Evolutionary conservation across 2,888 invertebrate genomes (phyloP), one percentile per base, ranked within the genome.

Genomic region (Eristalinus sepulchralis): DNA sequence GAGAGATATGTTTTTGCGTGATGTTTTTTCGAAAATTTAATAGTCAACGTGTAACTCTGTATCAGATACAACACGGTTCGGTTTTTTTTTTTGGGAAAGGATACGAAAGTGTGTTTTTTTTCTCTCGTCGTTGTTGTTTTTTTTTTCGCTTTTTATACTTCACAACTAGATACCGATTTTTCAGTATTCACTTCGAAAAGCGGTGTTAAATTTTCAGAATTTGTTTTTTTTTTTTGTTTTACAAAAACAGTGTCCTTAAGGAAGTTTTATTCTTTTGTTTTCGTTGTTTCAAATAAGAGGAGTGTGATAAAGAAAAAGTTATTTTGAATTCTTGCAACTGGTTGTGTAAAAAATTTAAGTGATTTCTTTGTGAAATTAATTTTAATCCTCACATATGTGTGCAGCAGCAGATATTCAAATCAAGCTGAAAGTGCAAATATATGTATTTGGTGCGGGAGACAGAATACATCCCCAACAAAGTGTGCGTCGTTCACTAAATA

Each of bases 91-190:
- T 75, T 71, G 27, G 59, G 33, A 27, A 59, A 20, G 31, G 27
- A 59, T 66, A 72, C 57, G 34, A 67, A 79, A 62, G 11, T 67
- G 62, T 67, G 20, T 60, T 62, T 36, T 9, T 27, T 27, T 27
- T 27, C 5, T 2, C 27, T 27, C 27, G 27, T 27, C 27, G 27
- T 27, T 27, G 27, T 27, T 27, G 5, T 27, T 27, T 27, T 82
- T 31, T 68, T 75, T 20, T 31, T 24, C 20, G 3, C 13, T 67
- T 8, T 33, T 27, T 39, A 39, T 6, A 27, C 36, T 34, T 34
- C 66, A 31, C n/a, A 72, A 66, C 59, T 66, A 77, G 82, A 82
- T 82, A 82, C 82, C 71, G 82, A 82, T 77, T 77, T 82, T 82
- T 82, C 82, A 66, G 77, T 82, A 82, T 67, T 70, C 60, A 71